These are phyloP conservation scores for Sinocyclocheilus maitianheensis DNA, from an alignment of 2,113 vertebrate genomes.

Conservation along the genomic window DNA sequence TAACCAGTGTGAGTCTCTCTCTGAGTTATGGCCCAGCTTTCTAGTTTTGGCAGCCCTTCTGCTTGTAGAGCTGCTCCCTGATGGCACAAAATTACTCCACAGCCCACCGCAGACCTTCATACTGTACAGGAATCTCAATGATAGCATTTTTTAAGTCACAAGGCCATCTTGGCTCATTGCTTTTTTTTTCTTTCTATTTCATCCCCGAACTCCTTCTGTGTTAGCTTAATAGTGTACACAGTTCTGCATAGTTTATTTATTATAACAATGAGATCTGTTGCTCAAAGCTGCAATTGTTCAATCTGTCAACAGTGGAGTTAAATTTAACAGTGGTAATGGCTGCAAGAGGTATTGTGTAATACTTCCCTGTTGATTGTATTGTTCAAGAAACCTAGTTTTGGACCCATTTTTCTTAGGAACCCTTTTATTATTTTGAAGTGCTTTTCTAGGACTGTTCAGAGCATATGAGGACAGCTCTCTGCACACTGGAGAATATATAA, in stretches of 20 bases:
- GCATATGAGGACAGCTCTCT: neutral
- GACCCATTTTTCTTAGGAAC: neutral
- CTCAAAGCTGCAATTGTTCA: neutral
- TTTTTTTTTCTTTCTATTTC: neutral
- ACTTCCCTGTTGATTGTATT: neutral
- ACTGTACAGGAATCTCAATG: conserved; percentile 2
- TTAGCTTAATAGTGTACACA: neutral
- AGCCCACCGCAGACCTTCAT: neutral
- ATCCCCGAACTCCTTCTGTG: neutral
- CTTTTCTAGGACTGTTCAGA: neutral
- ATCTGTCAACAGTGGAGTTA: neutral
- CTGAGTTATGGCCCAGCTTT: conserved; percentile 43
- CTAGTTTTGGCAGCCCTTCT: conserved; percentile 29
- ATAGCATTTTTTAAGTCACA: conserved; percentile 11
- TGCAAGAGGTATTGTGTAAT: neutral
- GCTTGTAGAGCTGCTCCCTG: conserved; percentile 12
- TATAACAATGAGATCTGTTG: neutral
- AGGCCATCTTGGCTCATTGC: neutral
- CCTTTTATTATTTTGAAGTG: conserved; percentile 1
- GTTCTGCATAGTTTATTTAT: neutral
- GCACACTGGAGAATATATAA: neutral
- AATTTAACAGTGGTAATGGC: neutral
- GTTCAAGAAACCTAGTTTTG: neutral
- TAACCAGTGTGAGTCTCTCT: conserved; percentile 37
- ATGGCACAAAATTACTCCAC: neutral